These are phyloP conservation scores for Euura saliciscinereae DNA, from an alignment of 1,140 invertebrate species.

Conservation along the genomic window DNA sequence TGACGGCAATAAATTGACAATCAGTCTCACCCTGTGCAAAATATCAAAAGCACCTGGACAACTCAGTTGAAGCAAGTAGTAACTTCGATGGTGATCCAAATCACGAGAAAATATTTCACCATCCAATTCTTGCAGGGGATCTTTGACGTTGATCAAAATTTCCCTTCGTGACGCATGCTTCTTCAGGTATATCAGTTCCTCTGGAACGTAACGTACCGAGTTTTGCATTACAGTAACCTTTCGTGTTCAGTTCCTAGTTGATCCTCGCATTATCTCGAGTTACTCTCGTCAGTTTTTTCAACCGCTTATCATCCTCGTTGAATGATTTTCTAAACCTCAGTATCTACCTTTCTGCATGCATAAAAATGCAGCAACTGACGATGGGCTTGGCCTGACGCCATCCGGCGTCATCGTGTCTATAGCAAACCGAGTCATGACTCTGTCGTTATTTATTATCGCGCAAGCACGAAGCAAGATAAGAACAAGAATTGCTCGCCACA, in stretches of 20 bases:
- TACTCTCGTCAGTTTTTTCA: no score
- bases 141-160: conserved; percentile 18
- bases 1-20: conserved; percentile 36
- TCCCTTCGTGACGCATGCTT: conserved; percentile 17
- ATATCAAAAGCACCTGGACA: conserved; percentile 25
- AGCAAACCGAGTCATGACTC: not conserved
- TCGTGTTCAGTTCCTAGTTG: no score
- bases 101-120: not conserved
- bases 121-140: conserved; percentile 11
- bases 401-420: not conserved
- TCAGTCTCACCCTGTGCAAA: not conserved
- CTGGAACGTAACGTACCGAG: conserved; percentile 8
- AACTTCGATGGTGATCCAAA: conserved; percentile 18
- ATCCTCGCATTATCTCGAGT: no score
- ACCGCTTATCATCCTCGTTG: no score
- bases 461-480: no score
- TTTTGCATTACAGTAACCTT: no score
- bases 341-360: not conserved
- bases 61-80: conserved; percentile 24
- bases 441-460: not conserved
- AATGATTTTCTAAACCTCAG: no score
- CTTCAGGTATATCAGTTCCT: conserved; percentile 12
- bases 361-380: not conserved
- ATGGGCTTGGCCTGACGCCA: not conserved
- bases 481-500: no score